These are phyloP conservation scores for Hippoglossus hippoglossus DNA, from an alignment of 2,797 vertebrate genomes.

Conservation along the genomic window DNA sequence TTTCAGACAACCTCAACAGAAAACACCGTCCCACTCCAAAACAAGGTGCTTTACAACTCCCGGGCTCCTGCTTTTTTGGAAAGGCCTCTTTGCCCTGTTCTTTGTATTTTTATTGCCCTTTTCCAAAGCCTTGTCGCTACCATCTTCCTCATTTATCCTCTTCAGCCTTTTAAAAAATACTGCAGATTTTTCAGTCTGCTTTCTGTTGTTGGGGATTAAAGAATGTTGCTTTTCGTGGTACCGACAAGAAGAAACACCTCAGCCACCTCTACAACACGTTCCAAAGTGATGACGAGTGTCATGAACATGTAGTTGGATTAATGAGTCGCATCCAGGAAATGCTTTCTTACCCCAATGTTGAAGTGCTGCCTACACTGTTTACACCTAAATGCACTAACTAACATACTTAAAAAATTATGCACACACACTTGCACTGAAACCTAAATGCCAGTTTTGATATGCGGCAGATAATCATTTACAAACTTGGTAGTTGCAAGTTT, in stretches of 20 bases:
- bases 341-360: constrained; percentile 16
- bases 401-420: constrained; percentile 9
- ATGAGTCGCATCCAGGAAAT: constrained; percentile 13
- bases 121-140: constrained; percentile 55
- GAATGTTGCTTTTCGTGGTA: constrained; percentile 24
- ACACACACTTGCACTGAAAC: constrained; percentile 53
- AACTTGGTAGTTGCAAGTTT: constrained; percentile 36
- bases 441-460: constrained; percentile 30
- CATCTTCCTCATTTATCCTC: constrained; percentile 11
- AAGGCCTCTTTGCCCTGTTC: constrained; percentile 24
- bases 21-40: constrained; percentile 47
- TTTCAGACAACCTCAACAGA: constrained; percentile 24
- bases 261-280: constrained; percentile 12
- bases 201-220: constrained; percentile 30
- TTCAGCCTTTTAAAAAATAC: constrained; percentile 42
- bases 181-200: constrained; percentile 29
- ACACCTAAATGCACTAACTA: constrained; percentile 52
- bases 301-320: constrained; percentile 13
- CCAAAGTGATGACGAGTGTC: constrained; percentile 43
- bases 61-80: constrained; percentile 34
- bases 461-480: constrained; percentile 43
- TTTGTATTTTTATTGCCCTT: constrained; percentile 22
- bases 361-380: constrained; percentile 47
- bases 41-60: constrained; percentile 49
- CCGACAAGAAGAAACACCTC: constrained; percentile 12